phyloP scores from a whole-genome alignment of 2,888 invertebrate genomes.

The Euzetes globulus region DNA sequence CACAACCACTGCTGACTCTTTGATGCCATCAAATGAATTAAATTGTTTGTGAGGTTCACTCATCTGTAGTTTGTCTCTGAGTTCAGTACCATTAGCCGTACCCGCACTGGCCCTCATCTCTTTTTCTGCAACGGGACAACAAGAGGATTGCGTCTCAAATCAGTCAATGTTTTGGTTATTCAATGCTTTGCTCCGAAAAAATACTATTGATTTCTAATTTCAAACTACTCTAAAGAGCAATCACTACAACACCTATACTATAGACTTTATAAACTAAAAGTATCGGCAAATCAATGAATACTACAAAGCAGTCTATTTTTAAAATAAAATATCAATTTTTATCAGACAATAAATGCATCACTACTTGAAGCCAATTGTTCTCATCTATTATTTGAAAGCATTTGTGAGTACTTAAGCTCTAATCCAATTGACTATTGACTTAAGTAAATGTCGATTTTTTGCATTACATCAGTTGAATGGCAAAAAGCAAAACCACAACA shows the following conservation, averaged over 20 bases:
- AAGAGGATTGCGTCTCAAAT: constrained; percentile 24
- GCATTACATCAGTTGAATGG: constrained; percentile 5
- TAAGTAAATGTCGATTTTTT: constrained; percentile 14
- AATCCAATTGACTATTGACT: constrained; percentile 22
- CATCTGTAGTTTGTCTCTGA: constrained; percentile 18
- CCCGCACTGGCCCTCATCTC: constrained; percentile 20
- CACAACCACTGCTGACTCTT: constrained; percentile 11
- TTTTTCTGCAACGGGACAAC: constrained; percentile 29
- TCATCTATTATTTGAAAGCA: constrained; percentile 13
- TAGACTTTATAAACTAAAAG: neutral
- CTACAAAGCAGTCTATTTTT: neutral
- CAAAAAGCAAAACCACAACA: constrained; percentile 13
- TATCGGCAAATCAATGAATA: neutral
- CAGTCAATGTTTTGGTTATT: neutral
- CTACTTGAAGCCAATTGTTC: neutral
- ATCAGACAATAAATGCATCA: neutral
- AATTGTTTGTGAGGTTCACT: constrained; percentile 13
- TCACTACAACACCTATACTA: constrained; percentile 14
- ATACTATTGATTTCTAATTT: neutral
- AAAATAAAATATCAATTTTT: constrained; percentile 16
- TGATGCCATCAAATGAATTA: constrained; percentile 27
- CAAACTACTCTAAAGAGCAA: constrained; percentile 16
- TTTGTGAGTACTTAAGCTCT: constrained; percentile 4
- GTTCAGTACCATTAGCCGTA: constrained; percentile 11
- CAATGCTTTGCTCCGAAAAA: neutral